phyloP scores from a whole-genome alignment of 2,113 vertebrate genomes.

The Cheilinus undulatus region DNA sequence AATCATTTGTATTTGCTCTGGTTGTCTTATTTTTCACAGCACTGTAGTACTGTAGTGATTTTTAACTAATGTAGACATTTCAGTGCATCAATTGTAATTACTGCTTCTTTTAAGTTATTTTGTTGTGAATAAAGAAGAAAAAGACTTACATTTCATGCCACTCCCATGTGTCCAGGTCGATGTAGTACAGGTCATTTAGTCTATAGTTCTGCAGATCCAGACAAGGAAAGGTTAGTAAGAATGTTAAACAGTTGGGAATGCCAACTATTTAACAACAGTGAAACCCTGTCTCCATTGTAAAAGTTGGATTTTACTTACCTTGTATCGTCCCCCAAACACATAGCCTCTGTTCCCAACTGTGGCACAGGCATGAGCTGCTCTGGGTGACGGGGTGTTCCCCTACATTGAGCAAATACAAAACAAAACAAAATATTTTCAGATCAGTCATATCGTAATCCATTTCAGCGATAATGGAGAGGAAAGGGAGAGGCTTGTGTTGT shows the following conservation, averaged over 20 bases:
- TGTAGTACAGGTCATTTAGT: constrained; percentile 94
- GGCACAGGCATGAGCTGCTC: constrained; percentile 95
- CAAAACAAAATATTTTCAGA: not conserved
- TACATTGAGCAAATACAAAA: constrained; percentile 51
- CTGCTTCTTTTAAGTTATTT: no score
- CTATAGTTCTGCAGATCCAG: constrained; percentile 90
- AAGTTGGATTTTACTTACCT: constrained; percentile 77
- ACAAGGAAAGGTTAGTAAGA: no score
- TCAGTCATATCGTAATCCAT: not conserved
- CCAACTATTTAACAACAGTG: no score
- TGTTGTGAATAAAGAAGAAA: not conserved
- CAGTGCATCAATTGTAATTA: no score
- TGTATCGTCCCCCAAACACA: constrained; percentile 95
- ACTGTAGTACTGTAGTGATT: no score
- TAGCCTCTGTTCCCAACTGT: constrained; percentile 92
- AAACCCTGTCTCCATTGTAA: not conserved
- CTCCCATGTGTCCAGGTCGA: constrained; percentile 94
- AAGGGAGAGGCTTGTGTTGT: not conserved
- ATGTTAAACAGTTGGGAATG: no score
- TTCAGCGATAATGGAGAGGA: not conserved
- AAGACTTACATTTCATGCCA: constrained; percentile 94
- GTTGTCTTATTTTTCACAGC: no score
- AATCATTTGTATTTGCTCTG: no score
- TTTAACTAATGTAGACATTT: no score
- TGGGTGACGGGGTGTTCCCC: constrained; percentile 92